Conservation (phyloP, 1,140 invertebrate genomes). For the Episyrphus balteatus region DNA sequence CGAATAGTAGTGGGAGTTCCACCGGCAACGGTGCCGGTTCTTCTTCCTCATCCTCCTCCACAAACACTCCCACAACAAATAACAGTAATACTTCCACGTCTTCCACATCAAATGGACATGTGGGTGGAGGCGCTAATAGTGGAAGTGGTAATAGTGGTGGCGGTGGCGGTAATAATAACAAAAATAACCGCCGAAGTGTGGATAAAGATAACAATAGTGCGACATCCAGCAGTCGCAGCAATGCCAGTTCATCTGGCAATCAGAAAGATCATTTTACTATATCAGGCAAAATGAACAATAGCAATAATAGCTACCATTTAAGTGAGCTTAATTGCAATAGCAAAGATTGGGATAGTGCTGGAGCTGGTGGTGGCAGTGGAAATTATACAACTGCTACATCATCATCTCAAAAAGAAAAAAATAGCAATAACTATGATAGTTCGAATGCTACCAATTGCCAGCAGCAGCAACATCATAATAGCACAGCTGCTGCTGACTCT, state of each 20-base stretch:
- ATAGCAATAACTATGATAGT: neutral
- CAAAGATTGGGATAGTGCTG: neutral
- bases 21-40: constrained; percentile 45
- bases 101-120: constrained; percentile 32
- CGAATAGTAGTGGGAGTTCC: constrained; percentile 41
- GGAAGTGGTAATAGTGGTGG: neutral
- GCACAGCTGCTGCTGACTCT: constrained; percentile 5
- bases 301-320: constrained; percentile 15
- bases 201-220: constrained; percentile 31
- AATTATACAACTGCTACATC: neutral
- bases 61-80: constrained; percentile 1
- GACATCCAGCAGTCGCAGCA: constrained; percentile 1
- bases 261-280: constrained; percentile 1
- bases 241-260: neutral
- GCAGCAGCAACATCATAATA: constrained; percentile 13
- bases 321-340: constrained; percentile 13
- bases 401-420: constrained; percentile 3
- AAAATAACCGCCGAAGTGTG: constrained; percentile 30
- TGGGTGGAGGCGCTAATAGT: constrained; percentile 5
- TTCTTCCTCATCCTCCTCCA: constrained; percentile 10
- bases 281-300: constrained; percentile 18
- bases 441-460: neutral
- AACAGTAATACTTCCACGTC: constrained; percentile 4
- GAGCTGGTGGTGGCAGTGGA: neutral
- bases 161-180: constrained; percentile 11